Evolutionary conservation across 2,113 vertebrate genomes (phyloP).

Genomic region (Xiphophorus couchianus): DNA sequence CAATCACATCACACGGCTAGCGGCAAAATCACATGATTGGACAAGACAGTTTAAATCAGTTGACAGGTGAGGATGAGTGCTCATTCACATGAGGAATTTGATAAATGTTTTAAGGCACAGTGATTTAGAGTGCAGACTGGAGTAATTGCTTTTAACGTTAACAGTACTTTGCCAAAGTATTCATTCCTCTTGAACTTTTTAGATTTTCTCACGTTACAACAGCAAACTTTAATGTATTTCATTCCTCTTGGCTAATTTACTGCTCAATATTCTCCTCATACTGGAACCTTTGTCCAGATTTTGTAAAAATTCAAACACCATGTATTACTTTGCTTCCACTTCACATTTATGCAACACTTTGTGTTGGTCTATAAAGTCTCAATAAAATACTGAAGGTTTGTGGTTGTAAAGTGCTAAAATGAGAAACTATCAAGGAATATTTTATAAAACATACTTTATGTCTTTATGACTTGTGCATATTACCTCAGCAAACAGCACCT

Average conservation of each 20-base stretch:
- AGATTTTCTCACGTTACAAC: no score
- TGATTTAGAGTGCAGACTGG: background rate
- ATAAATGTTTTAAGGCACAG: constrained; percentile 5
- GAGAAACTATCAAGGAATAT: background rate
- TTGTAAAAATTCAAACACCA: background rate
- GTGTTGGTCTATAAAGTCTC: background rate
- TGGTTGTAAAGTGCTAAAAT: background rate
- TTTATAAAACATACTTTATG: background rate
- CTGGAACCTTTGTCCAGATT: background rate
- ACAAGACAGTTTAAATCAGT: constrained; percentile 14
- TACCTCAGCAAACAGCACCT: constrained; percentile 77
- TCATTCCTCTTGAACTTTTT: background rate
- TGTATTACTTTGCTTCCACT: background rate
- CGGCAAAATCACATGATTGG: constrained; percentile 77
- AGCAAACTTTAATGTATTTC: background rate
- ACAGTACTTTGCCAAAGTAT: background rate
- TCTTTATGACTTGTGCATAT: constrained; percentile 8
- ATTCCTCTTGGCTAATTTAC: background rate
- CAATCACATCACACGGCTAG: constrained; percentile 81
- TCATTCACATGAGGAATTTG: constrained; percentile 13
- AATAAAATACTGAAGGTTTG: background rate
- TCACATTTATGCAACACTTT: background rate
- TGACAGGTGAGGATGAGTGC: constrained; percentile 11
- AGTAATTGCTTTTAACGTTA: background rate
- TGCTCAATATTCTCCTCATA: background rate